Evolutionary conservation across 2,888 invertebrate species (phyloP).

Genomic region (Carterocephalus palaemon): DNA sequence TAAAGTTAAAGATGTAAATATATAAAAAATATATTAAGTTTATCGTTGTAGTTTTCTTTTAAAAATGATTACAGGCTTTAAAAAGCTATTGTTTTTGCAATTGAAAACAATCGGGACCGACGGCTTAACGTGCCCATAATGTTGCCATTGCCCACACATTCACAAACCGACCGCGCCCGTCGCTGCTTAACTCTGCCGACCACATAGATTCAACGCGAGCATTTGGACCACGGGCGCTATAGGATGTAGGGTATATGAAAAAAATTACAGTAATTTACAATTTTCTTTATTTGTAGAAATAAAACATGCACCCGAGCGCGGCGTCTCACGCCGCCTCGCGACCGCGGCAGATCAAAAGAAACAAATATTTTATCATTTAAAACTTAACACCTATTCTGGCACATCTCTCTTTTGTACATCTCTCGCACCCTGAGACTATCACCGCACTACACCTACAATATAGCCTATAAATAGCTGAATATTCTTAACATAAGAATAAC

Average conservation of each 20-base stretch:
- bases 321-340: constrained; percentile 20
- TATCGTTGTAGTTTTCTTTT: too few relatives aligned
- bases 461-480: constrained; percentile 58
- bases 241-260: constrained; percentile 13
- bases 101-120: too few relatives aligned
- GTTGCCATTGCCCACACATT: too few relatives aligned
- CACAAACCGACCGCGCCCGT: too few relatives aligned
- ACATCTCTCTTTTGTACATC: constrained; percentile 52
- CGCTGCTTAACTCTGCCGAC: too few relatives aligned
- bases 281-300: constrained; percentile 23
- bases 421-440: constrained; percentile 52
- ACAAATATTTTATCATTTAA: constrained; percentile 25
- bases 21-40: too few relatives aligned
- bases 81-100: too few relatives aligned
- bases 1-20: too few relatives aligned
- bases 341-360: constrained; percentile 50
- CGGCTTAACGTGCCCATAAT: too few relatives aligned
- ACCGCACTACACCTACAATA: constrained; percentile 40
- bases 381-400: constrained; percentile 58
- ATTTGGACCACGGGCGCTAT: too few relatives aligned
- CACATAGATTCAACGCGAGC: too few relatives aligned
- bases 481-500: constrained; percentile 76
- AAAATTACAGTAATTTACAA: constrained; percentile 16
- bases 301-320: constrained; percentile 22
- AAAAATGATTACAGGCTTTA: too few relatives aligned